Evolutionary conservation across 1,140 invertebrate genomes (phyloP).

Genomic region (Mycetomoellerius zeteki): DNA sequence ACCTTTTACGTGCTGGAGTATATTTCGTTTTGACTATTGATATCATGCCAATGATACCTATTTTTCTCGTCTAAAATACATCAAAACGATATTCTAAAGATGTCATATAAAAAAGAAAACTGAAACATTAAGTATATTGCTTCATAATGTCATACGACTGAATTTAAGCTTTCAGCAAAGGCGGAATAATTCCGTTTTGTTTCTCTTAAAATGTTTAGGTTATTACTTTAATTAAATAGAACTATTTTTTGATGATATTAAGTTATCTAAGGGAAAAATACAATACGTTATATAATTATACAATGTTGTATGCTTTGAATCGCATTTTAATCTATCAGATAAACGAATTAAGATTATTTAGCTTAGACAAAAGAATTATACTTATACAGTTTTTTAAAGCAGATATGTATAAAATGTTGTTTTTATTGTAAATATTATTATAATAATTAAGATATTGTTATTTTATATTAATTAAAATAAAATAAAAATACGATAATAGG

Average conservation of each 20-base stretch:
- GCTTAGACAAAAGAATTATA: background rate
- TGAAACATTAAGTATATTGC: background rate
- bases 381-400: background rate
- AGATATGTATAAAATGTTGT: background rate
- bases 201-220: background rate
- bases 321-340: background rate
- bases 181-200: background rate
- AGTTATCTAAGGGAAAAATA: background rate
- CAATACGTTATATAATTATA: background rate
- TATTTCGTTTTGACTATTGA: constrained; percentile 23
- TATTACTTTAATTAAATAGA: background rate
- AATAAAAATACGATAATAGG: background rate
- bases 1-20: constrained; percentile 13
- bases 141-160: background rate
- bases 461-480: background rate
- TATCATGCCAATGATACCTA: constrained; percentile 34
- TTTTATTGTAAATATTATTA: background rate
- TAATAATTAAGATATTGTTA: background rate
- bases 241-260: background rate
- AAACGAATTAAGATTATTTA: background rate
- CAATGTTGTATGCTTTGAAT: background rate
- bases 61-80: constrained; percentile 11
- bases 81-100: background rate
- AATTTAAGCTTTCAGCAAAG: background rate
- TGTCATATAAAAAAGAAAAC: background rate